These are phyloP conservation scores for Brachynemurus nebulosus DNA, from an alignment of 2,888 invertebrate species.

Conservation along the genomic window DNA sequence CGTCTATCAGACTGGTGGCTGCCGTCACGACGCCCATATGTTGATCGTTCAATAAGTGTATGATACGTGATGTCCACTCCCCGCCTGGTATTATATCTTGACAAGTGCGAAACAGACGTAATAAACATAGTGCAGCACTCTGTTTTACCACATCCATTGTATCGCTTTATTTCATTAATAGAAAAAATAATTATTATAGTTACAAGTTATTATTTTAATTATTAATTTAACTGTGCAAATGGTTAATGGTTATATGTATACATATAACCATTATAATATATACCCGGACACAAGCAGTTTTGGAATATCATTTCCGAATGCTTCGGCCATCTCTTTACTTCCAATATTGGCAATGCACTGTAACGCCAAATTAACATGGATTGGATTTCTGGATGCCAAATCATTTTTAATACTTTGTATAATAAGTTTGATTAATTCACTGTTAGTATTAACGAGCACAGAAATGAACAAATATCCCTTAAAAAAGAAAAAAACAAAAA, in stretches of 20 bases:
- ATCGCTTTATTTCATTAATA: conserved; percentile 45
- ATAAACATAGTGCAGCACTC: conserved; percentile 91
- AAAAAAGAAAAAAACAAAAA: conserved; percentile 24
- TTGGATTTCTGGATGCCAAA: conserved; percentile 88
- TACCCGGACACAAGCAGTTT: conserved; percentile 94
- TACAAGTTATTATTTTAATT: conserved; percentile 2
- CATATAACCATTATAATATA: conserved; percentile 19
- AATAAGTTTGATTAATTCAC: conserved; percentile 96
- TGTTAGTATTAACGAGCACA: conserved; percentile 96
- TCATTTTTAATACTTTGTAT: conserved; percentile 99
- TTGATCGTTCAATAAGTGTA: conserved; percentile 96
- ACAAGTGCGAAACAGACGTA: conserved; percentile 85
- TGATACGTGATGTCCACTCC: conserved; percentile 98
- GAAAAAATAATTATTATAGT: conserved; percentile 3
- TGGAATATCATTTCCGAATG: conserved; percentile 95
- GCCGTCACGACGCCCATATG: conserved; percentile 99
- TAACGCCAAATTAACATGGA: conserved; percentile 94
- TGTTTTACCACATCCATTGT: conserved; percentile 99
- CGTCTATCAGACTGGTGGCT: conserved; percentile 94
- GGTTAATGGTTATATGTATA: conserved; percentile 4
- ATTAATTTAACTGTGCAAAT: background rate
- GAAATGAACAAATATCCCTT: conserved; percentile 99
- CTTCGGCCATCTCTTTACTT: conserved; percentile 99
- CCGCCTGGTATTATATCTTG: conserved; percentile 94
- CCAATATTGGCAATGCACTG: conserved; percentile 99